phyloP scores from a whole-genome alignment of 2,888 invertebrate genomes.

The Odontomyia ornata region DNA sequence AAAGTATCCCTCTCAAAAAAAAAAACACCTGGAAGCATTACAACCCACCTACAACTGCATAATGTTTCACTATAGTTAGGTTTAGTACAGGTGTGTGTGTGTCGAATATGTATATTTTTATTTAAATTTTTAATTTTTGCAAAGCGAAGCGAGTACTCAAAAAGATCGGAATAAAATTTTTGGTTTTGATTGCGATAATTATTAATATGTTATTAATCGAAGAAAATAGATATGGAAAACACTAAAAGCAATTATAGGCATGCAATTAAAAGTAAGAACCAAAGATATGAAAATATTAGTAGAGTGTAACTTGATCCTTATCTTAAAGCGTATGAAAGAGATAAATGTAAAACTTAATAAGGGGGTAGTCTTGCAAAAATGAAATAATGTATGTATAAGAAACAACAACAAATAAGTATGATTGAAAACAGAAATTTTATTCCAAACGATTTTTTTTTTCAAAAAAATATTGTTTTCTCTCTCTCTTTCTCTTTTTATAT shows the following conservation, averaged over 20 bases:
- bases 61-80: no score
- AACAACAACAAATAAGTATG: slow-evolving; percentile 5
- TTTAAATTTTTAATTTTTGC: neutral
- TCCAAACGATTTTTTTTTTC: slow-evolving; percentile 9
- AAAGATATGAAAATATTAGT: neutral
- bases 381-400: neutral
- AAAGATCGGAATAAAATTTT: slow-evolving; percentile 38
- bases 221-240: no score
- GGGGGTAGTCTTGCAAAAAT: no score
- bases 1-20: no score
- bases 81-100: no score
- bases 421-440: slow-evolving; percentile 43
- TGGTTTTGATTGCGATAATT: slow-evolving; percentile 2
- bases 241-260: neutral
- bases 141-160: slow-evolving; percentile 23
- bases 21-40: no score
- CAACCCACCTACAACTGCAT: no score
- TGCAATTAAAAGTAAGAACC: neutral
- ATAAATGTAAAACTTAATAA: no score
- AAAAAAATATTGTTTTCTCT: neutral
- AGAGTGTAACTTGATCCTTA: no score
- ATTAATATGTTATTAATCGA: neutral
- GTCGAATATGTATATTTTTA: neutral
- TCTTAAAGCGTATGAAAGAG: no score
- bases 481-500: neutral